Percentiles rank a stretch among this genome's conserved stretches.
These are phyloP conservation scores for Amblyopsis hoosieri DNA, from an alignment of 2,797 vertebrate genomes.

Conservation along the genomic window DNA sequence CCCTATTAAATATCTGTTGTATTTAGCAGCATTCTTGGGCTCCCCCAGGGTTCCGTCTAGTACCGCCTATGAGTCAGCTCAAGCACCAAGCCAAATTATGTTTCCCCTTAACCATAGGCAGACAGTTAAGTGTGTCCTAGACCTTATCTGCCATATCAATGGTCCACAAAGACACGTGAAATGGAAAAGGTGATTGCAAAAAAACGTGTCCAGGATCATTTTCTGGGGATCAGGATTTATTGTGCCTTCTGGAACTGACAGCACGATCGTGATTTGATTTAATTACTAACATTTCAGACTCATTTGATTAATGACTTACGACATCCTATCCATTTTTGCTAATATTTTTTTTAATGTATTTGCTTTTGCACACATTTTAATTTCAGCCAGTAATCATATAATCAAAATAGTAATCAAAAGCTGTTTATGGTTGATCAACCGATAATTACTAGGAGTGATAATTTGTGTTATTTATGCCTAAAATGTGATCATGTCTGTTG, in stretches of 20 bases:
- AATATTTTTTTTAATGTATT: no score
- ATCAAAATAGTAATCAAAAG: constrained; percentile 9
- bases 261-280: constrained; percentile 11
- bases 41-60: no score
- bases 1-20: no score
- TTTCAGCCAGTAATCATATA: constrained; percentile 48
- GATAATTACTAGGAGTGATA: constrained; percentile 33
- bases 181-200: not conserved
- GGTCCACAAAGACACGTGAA: not conserved
- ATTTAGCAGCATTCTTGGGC: no score
- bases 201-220: constrained; percentile 7
- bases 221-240: constrained; percentile 3
- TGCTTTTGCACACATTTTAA: constrained; percentile 18
- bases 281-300: constrained; percentile 12
- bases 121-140: not conserved
- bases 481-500: constrained; percentile 34
- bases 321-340: constrained; percentile 13
- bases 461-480: constrained; percentile 29
- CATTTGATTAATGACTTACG: constrained; percentile 15
- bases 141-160: not conserved
- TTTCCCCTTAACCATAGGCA: not conserved
- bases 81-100: no score
- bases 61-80: no score
- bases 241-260: not conserved
- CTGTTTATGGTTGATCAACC: constrained; percentile 43